Conservation (phyloP, 2,888 invertebrate genomes). For the Aelia acuminata region DNA sequence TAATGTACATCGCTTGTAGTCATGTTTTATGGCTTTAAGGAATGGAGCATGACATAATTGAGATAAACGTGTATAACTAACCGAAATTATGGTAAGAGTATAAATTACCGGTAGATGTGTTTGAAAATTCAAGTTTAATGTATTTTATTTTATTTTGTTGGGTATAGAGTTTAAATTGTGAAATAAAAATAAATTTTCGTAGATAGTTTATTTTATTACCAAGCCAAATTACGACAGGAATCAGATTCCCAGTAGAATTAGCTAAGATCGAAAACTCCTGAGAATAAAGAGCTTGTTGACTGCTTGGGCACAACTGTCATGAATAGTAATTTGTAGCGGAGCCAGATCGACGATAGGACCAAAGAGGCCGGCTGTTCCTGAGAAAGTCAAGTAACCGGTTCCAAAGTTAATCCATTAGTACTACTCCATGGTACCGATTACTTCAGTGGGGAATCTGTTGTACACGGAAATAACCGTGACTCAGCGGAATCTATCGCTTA, state of each 20-base stretch:
- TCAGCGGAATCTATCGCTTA: not conserved
- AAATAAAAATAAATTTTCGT: not conserved
- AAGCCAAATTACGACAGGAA: not conserved
- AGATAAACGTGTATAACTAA: too few species aligned
- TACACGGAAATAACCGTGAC: not conserved
- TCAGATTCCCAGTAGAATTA: not conserved
- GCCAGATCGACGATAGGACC: constrained; percentile 13
- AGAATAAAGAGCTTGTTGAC: constrained; percentile 40
- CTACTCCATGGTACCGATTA: not conserved
- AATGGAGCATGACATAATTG: too few species aligned
- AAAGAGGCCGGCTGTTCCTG: not conserved
- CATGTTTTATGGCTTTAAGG: too few species aligned
- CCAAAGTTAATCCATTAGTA: not conserved
- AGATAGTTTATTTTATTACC: not conserved
- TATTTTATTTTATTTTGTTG: too few species aligned
- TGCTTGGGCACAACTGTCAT: constrained; percentile 13
- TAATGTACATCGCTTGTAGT: too few species aligned
- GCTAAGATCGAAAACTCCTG: not conserved
- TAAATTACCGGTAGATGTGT: too few species aligned
- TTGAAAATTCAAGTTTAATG: too few species aligned
- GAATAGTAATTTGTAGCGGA: constrained; percentile 26
- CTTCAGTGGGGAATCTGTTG: not conserved
- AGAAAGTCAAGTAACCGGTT: constrained; percentile 13
- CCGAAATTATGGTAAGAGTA: too few species aligned
- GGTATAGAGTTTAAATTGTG: too few species aligned